Evolutionary conservation across 53 echinoderm and acorn worm species (phyloP).

Genomic region (Pentamera pediparva): DNA sequence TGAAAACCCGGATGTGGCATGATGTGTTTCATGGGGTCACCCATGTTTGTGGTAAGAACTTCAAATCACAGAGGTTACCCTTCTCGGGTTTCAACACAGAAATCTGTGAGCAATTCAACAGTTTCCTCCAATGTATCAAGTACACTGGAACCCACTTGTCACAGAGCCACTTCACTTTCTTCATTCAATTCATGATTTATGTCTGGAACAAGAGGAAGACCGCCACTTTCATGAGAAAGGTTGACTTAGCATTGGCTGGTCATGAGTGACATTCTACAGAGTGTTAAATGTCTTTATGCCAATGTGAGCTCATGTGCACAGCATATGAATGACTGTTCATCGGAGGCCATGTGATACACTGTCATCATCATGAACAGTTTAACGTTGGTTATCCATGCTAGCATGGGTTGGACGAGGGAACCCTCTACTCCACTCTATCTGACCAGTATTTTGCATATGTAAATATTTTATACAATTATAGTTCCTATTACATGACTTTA

Average conservation of each 20-base stretch:
- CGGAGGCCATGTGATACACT: no score
- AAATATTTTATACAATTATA: no score
- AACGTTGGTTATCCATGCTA: no score
- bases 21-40: conserved; percentile 14
- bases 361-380: no score
- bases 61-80: neutral
- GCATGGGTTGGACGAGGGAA: no score
- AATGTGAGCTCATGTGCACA: no score
- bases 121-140: conserved; percentile 1
- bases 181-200: neutral
- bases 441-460: no score
- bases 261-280: neutral
- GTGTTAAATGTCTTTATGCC: no score
- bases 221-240: neutral
- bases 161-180: neutral
- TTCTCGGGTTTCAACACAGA: conserved; percentile 10
- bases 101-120: conserved; percentile 9
- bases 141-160: conserved; percentile 9
- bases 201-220: neutral
- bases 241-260: conserved; percentile 11
- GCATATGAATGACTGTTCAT: no score
- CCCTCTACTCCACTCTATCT: no score
- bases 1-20: conserved; percentile 11
- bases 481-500: no score
- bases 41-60: neutral